A percentile compares a stretch with the other conserved stretches of the same genome.
Evolutionary conservation across 1,140 invertebrate genomes (phyloP).

Genomic region (Drosophila santomea): DNA sequence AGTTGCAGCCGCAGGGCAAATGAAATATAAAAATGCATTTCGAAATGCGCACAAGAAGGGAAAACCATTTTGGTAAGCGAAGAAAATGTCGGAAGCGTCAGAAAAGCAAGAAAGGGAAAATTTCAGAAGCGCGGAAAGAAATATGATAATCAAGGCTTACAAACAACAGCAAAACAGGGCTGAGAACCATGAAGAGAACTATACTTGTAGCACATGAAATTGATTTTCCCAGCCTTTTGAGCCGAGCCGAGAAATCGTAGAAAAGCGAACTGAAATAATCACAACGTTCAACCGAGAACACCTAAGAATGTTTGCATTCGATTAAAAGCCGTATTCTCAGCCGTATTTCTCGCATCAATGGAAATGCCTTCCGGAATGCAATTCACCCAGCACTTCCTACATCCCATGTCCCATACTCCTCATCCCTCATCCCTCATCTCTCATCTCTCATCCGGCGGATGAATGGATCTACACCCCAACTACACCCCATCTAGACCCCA

Average conservation of each 20-base stretch:
- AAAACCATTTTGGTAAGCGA: conserved; percentile 8
- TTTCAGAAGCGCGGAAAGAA: conserved; percentile 61
- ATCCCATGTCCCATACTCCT: too few relatives aligned
- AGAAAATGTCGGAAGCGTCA: conserved; percentile 2
- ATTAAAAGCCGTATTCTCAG: too few relatives aligned
- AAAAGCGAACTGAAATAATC: too few relatives aligned
- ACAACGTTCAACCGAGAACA: too few relatives aligned
- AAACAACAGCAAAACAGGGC: conserved; percentile 17
- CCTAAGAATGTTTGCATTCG: too few relatives aligned
- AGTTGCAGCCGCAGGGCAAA: conserved; percentile 55
- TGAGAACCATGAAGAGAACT: not conserved
- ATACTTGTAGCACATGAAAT: too few relatives aligned
- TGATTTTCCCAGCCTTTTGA: too few relatives aligned
- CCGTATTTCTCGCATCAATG: not conserved
- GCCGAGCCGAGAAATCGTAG: too few relatives aligned
- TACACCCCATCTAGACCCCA: too few relatives aligned
- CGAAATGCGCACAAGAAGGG: conserved; percentile 32
- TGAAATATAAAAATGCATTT: conserved; percentile 71
- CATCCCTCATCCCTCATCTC: too few relatives aligned
- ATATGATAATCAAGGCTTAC: conserved; percentile 76
- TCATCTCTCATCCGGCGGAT: too few relatives aligned
- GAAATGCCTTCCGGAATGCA: not conserved
- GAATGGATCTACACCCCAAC: too few relatives aligned
- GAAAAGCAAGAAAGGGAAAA: not conserved
- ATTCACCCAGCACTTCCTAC: conserved; percentile 8